Evolutionary conservation across 2,113 vertebrate species (phyloP), one percentile per base, ranked within the genome.

Genomic region (Neodontobutis hainanensis): DNA sequence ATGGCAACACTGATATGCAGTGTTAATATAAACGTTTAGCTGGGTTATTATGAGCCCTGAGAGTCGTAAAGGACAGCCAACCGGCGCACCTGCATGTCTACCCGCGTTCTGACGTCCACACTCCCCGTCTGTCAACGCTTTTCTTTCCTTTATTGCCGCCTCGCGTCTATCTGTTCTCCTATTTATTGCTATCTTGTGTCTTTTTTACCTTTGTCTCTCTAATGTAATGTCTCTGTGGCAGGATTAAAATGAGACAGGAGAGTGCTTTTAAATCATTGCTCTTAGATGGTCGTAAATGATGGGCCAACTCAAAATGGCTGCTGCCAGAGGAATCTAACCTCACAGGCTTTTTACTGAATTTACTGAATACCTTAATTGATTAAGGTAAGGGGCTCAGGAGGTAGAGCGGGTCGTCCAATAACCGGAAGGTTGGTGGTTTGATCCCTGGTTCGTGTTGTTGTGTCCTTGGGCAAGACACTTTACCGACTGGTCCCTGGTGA

Each of bases 1-100:
- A 92, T 91, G 84, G 89, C 81, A 62, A 85, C 74, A 88, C 87
- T 88, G 90, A 93, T 93, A 91, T 85, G 85, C 90, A 70, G 90
- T 90, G 89, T 91, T 93, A 93, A 92, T 93, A 92, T 90, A 91
- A 91, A 90, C 88, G 82, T 93, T 93, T 93, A 93, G 89, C 84
- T 65, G 72, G 84, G 86, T 91, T 89, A 93, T 93, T 94, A 92
- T 88, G 84, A 88, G 84, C 86, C 86, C 71, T 61, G 83, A 75
- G 85, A 77, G 81, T 89, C 90, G 81, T 90, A 92, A 91, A 88
- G 88, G 88, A 84, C 87, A 71, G 81, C 73, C 76, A 78, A 86
- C 89, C 85, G 83, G 57, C 61, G 5, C 58, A n/a, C 75, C 85
- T 55, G 78, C 92, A 90, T 91, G 89, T 84, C 85, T 90, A 55